These are phyloP conservation scores for Oreamnos americanus DNA, from an alignment of 2,113 vertebrate species.

Conservation along the genomic window DNA sequence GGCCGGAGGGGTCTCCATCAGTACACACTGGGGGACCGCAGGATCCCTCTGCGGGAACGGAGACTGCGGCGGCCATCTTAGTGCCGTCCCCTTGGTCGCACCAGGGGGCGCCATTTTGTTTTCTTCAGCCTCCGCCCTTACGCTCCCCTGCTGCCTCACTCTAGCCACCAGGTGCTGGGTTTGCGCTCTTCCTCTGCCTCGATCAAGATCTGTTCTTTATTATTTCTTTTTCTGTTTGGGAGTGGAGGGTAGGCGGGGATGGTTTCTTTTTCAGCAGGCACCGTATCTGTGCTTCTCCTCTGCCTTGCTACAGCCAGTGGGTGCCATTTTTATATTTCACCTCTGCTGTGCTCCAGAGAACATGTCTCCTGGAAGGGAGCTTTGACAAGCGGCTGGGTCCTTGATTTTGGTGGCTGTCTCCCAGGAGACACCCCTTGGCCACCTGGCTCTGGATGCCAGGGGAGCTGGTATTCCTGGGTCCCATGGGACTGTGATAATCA, in stretches of 20 bases:
- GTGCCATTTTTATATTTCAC: neutral
- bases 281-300: neutral
- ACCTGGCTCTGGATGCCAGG: neutral
- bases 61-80: no score
- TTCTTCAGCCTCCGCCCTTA: neutral
- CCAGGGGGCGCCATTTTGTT: no score
- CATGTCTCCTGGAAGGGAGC: neutral
- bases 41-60: neutral
- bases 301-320: neutral
- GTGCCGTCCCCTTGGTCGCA: fast-evolving
- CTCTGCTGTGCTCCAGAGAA: neutral
- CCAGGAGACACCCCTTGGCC: neutral
- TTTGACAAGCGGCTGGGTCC: no score
- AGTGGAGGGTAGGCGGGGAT: fast-evolving
- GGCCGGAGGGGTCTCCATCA: no score
- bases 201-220: no score
- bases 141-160: neutral
- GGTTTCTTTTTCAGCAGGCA: no score
- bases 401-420: neutral
- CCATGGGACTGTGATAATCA: no score
- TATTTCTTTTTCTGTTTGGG: neutral
- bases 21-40: neutral
- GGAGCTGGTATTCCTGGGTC: neutral
- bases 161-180: fast-evolving
- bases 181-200: no score